phyloP scores from a whole-genome alignment of 2,888 invertebrate genomes.

The Trisateles emortualis region DNA sequence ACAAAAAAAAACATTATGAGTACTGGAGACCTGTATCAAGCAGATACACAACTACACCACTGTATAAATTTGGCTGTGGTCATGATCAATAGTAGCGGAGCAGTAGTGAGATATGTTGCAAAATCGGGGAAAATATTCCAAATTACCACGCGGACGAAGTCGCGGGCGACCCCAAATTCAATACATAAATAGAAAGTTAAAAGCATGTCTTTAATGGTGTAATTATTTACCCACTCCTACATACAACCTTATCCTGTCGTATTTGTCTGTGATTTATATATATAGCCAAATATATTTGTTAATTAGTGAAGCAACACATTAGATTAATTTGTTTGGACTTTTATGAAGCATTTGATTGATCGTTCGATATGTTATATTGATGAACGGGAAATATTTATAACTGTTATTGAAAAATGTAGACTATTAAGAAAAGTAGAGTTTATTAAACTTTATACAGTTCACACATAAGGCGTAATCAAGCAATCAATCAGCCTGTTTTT shows the following conservation, averaged over 20 bases:
- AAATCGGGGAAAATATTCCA: too few species aligned
- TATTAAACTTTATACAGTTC: too few species aligned
- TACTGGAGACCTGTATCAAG: too few species aligned
- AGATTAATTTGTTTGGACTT: constrained; percentile 39
- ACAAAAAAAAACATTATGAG: too few species aligned
- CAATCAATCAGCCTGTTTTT: too few species aligned
- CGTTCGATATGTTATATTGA: constrained; percentile 17
- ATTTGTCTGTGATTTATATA: constrained; percentile 29
- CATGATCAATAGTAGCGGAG: too few species aligned
- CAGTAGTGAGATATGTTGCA: too few species aligned
- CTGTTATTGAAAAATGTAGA: constrained; percentile 21
- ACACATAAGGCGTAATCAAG: too few species aligned
- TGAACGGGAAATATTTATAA: constrained; percentile 14
- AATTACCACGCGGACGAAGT: too few species aligned
- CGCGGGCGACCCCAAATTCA: too few species aligned
- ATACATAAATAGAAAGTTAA: constrained; percentile 25
- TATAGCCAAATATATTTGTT: constrained; percentile 41
- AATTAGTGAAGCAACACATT: constrained; percentile 33
- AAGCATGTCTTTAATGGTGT: constrained; percentile 12
- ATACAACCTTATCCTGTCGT: constrained; percentile 32
- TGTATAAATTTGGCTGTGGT: too few species aligned
- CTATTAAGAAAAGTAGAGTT: constrained; percentile 12
- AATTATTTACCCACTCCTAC: constrained; percentile 35
- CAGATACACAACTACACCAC: too few species aligned
- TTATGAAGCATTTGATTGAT: constrained; percentile 41